These are phyloP conservation scores for Troides aeacus DNA, from an alignment of 2,888 invertebrate genomes.

Conservation along the genomic window DNA sequence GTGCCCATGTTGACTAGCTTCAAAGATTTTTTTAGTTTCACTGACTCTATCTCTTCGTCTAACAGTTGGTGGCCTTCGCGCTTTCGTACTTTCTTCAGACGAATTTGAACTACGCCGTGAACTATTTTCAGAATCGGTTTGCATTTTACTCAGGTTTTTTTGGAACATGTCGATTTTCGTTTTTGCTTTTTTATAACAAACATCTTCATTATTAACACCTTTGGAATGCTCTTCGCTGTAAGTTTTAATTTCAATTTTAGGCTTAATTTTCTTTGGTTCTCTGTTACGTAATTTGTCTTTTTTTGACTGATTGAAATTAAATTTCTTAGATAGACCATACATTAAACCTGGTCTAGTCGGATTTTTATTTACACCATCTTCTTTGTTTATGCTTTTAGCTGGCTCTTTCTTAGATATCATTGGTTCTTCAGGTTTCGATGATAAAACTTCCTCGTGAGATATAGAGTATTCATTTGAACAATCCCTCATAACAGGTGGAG, in stretches of 20 bases:
- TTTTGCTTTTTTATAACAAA: conserved; percentile 71
- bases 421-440: conserved; percentile 55
- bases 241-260: conserved; percentile 68
- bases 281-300: conserved; percentile 52
- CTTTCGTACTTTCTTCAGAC: conserved; percentile 48
- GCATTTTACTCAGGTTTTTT: conserved; percentile 66
- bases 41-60: conserved; percentile 46
- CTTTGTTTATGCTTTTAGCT: conserved; percentile 35
- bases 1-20: conserved; percentile 51
- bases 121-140: conserved; percentile 66
- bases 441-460: conserved; percentile 33
- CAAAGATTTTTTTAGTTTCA: conserved; percentile 63
- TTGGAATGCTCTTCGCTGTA: conserved; percentile 62
- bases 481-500: conserved; percentile 13
- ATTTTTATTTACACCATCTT: conserved; percentile 33
- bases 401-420: conserved; percentile 33
- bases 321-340: conserved; percentile 60
- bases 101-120: conserved; percentile 56
- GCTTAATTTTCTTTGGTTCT: conserved; percentile 50
- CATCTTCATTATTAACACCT: conserved; percentile 64
- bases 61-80: conserved; percentile 28
- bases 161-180: conserved; percentile 75
- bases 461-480: conserved; percentile 15
- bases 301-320: conserved; percentile 65
- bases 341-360: conserved; percentile 55